Evolutionary conservation across 2,113 vertebrate genomes (phyloP).

Genomic region (Cathartes aura): DNA sequence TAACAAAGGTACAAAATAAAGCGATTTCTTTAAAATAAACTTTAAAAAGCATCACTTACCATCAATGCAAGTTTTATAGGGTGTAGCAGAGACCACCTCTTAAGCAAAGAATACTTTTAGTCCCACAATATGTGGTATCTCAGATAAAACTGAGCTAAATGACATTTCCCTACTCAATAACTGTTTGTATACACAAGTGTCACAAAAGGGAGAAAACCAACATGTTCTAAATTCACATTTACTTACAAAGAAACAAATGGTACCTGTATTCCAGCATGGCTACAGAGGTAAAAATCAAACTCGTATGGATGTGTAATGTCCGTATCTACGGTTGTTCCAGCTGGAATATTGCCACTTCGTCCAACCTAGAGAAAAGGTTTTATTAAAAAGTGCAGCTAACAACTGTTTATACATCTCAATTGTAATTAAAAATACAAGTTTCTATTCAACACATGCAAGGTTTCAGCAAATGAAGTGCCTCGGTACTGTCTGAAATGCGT

Average conservation of each 20-base stretch:
- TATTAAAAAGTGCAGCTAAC: background rate
- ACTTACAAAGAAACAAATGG: background rate
- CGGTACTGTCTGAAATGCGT: background rate
- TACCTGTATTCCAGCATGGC: slow-evolving; percentile 99
- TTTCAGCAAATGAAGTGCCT: background rate
- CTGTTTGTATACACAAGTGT: background rate
- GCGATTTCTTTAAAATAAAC: background rate
- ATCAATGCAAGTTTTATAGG: background rate
- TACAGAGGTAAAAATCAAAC: slow-evolving; percentile 99
- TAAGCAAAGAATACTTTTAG: background rate
- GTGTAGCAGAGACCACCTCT: background rate
- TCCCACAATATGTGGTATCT: background rate
- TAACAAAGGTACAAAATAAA: background rate
- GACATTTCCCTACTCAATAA: background rate
- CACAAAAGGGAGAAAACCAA: background rate
- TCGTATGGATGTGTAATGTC: slow-evolving; percentile 98
- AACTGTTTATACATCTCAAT: background rate
- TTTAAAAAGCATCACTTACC: background rate
- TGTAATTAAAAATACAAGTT: background rate
- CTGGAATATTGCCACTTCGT: slow-evolving; percentile 98
- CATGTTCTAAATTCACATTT: background rate
- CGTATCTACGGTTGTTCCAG: slow-evolving; percentile 97
- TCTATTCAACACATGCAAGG: background rate
- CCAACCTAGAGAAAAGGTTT: slow-evolving; percentile 82
- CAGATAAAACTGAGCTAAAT: background rate